Base-by-base conservation (phyloP, 2,797 vertebrate species). In the Thalassophryne amazonica region DNA sequence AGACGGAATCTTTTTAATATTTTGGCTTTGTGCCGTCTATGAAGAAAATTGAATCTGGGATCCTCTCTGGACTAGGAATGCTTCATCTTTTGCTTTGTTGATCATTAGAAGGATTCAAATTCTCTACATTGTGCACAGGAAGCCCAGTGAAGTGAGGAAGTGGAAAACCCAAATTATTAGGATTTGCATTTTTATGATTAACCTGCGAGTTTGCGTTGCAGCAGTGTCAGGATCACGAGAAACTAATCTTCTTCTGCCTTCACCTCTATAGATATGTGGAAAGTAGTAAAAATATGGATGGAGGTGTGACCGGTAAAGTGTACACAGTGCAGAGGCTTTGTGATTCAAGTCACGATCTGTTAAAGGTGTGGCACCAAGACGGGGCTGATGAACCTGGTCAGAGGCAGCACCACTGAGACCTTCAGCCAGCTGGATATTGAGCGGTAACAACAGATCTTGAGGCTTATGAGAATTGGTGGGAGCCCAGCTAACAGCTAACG, bases 261-360 rank as follows among this genome's bases (percentile, higher is more conserved):
- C 35, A 0, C 30, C 56, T 7, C 1, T 10, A 4, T 6, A 18
- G 33, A 39, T 5, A 22, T 41, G 13, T 28, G 74, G 70, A 20
- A 39, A 38, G 32, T 63, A 48, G 36, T 57, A 42, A 6, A 51
- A 43, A 36, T 53, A 15, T 0, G 55, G 68, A 32, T 54, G 42
- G 3, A 28, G 42, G 6, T 60, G 57, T 18, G 33, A 21, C 29
- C 25, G 43, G 22, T 18, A 6, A 4, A 16, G 23, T 0, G 30
- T 2, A 11, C 17, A 1, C 13, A 6, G 53, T 2, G 16, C 22
- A 14, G 33, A 5, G 13, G 34, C 11, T 29, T 19, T 33, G 7
- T 17, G 15, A 30, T 4, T 3, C 4, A 43, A 27, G 16, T 27
- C 10, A 41, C 48, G 6, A 31, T 7, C 30, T 16, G 29, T 9